Evolutionary conservation across 2,797 vertebrate genomes (phyloP).

Genomic region (Dipus sagitta): DNA sequence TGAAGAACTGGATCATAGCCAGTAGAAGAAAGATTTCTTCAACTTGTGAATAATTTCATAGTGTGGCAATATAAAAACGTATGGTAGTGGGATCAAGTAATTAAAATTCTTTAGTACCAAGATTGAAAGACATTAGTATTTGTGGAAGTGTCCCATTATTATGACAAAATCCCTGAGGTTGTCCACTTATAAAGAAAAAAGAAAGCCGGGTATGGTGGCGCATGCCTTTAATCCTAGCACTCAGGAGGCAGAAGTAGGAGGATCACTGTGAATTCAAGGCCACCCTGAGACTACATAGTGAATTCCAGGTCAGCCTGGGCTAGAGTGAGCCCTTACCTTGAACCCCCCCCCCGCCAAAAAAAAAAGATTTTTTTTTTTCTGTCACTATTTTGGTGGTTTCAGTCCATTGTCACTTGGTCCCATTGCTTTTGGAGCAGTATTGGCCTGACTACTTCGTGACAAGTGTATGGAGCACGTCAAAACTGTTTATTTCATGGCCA

Average conservation of each 20-base stretch:
- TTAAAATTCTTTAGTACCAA: constrained; percentile 15
- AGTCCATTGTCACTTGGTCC: background rate
- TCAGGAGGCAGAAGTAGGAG: too few relatives aligned
- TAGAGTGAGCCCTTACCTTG: too few relatives aligned
- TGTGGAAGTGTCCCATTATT: background rate
- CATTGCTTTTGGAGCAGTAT: background rate
- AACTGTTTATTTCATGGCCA: background rate
- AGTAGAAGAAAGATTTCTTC: background rate
- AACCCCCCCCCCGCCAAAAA: too few relatives aligned
- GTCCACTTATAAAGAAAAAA: background rate
- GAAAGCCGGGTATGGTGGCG: too few relatives aligned
- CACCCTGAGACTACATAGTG: too few relatives aligned
- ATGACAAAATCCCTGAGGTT: background rate
- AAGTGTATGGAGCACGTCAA: background rate
- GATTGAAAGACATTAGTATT: background rate
- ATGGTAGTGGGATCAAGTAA: background rate
- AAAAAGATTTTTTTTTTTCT: too few relatives aligned
- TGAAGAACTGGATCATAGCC: background rate
- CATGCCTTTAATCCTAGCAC: too few relatives aligned
- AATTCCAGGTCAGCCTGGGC: too few relatives aligned
- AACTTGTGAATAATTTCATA: background rate
- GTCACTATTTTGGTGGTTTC: background rate
- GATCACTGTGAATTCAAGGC: too few relatives aligned
- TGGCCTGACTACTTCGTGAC: background rate
- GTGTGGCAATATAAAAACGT: background rate